phyloP scores from a whole-genome alignment of 2,888 invertebrate genomes.

The Thecophora atra region DNA sequence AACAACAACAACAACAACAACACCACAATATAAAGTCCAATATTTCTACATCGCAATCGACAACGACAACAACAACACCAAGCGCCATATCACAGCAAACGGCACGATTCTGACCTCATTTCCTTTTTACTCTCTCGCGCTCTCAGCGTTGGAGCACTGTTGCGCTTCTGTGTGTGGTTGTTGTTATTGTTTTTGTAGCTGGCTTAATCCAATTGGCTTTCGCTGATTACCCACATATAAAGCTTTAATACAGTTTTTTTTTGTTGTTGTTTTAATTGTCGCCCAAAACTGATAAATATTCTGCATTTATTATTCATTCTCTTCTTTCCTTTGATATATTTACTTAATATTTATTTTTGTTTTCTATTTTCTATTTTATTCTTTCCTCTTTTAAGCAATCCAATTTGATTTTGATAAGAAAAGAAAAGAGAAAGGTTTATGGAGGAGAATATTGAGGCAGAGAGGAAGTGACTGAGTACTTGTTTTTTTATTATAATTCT shows the following conservation, averaged over 20 bases:
- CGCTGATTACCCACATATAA: constrained; percentile 5
- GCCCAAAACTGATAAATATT: background rate
- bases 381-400: background rate
- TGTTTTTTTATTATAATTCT: no score
- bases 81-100: background rate
- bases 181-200: constrained; percentile 5
- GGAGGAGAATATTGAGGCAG: no score
- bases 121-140: background rate
- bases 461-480: no score
- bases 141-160: background rate
- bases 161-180: background rate
- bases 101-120: constrained; percentile 30
- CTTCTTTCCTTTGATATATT: no score
- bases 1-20: constrained; percentile 1
- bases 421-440: no score
- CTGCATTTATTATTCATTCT: background rate
- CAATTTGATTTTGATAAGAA: background rate
- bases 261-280: background rate
- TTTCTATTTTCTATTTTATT: background rate
- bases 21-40: background rate
- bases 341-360: no score
- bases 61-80: constrained; percentile 16
- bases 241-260: background rate
- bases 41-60: no score
- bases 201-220: background rate